Percentiles rank a stretch among this genome's conserved stretches.
phyloP scores from a whole-genome alignment of 2,797 vertebrate species.

The Gymnothorax reevesii region DNA sequence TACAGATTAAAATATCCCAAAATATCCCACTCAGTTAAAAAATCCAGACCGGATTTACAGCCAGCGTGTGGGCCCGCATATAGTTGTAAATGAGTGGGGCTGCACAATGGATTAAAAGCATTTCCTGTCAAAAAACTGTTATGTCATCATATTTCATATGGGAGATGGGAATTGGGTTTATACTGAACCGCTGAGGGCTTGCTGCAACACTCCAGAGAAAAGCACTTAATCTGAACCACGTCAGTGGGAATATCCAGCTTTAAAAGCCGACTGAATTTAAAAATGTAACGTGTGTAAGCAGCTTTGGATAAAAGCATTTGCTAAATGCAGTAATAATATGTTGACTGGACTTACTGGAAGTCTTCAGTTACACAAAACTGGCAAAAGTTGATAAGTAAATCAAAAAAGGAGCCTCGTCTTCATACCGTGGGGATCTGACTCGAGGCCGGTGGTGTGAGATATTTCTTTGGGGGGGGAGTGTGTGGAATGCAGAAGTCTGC shows the following conservation, averaged over 20 bases:
- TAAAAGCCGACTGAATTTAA: too few relatives aligned
- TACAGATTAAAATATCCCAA: neutral
- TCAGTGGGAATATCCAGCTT: too few relatives aligned
- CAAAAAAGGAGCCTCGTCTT: neutral
- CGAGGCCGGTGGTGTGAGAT: neutral
- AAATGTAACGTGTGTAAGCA: neutral
- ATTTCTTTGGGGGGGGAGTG: neutral
- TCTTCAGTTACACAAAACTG: neutral
- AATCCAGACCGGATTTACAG: conserved; percentile 38
- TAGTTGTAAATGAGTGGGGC: neutral
- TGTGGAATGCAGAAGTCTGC: neutral
- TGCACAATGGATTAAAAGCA: conserved; percentile 14
- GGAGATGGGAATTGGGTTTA: neutral
- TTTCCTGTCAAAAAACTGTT: neutral
- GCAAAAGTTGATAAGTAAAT: neutral
- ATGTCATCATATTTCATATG: neutral
- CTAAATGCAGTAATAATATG: neutral
- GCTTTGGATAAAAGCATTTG: neutral
- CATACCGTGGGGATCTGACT: neutral
- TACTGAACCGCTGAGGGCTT: neutral
- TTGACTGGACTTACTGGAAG: conserved; percentile 19
- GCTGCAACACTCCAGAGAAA: too few relatives aligned
- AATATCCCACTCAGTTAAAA: conserved; percentile 26
- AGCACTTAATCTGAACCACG: too few relatives aligned
- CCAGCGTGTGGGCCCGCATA: neutral